Evolutionary conservation across 1,140 invertebrate species (phyloP).

Genomic region (Pygmarrhopalites habei): DNA sequence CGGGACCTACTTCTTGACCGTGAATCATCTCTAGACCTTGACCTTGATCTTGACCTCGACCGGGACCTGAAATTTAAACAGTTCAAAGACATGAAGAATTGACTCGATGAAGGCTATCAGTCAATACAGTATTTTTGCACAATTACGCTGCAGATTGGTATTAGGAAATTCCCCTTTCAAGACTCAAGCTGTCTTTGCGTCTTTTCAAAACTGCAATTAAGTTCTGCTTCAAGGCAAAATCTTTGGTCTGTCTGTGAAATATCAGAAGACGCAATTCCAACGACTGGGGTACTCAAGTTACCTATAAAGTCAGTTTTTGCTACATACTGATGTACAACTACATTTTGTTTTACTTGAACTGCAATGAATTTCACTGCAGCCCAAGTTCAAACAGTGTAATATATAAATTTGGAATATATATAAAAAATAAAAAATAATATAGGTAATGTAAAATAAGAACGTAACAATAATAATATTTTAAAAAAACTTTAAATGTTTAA

Average conservation of each 20-base stretch:
- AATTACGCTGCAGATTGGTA: constrained; percentile 1
- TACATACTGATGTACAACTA: constrained; percentile 1
- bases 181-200: not conserved
- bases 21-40: constrained; percentile 24
- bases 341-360: no score
- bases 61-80: constrained; percentile 14
- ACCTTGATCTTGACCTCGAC: constrained; percentile 30
- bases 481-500: no score
- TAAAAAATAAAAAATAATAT: not conserved
- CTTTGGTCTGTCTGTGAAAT: constrained; percentile 14
- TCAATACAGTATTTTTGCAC: not conserved
- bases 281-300: constrained; percentile 18
- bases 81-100: not conserved
- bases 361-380: no score
- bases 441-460: not conserved
- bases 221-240: constrained; percentile 1
- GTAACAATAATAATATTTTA: no score
- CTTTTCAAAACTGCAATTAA: not conserved
- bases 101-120: not conserved
- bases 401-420: no score
- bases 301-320: constrained; percentile 27
- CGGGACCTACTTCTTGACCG: constrained; percentile 1
- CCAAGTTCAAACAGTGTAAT: no score
- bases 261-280: constrained; percentile 12
- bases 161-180: not conserved